Base-by-base conservation (phyloP, 2,113 vertebrate species). In the Setophaga kirtlandii region DNA sequence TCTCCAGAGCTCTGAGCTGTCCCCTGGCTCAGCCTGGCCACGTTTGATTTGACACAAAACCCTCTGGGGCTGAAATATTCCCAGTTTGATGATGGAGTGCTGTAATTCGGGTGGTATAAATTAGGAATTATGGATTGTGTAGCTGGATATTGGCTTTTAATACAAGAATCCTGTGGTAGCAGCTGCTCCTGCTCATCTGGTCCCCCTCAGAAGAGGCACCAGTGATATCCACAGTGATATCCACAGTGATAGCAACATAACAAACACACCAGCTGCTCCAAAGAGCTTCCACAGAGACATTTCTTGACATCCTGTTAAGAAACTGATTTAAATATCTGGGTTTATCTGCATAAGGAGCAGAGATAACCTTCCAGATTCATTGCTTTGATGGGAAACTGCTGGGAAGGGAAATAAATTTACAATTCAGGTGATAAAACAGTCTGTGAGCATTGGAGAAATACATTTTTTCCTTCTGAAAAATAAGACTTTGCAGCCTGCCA, bases 181-280 rank as follows among this genome's bases (percentile, higher is more conserved):
- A 93, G 91, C 93, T 95, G 95, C 81, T 95, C 47, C 63, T 84
- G 15, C 78, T 96, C 91, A 94, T 87, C 91, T 95, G 93, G 81
- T 52, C 9, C 0, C 9, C 67, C 74, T 71, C 20, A 11, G 50
- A 92, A 41, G 62, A 84, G 74, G 53, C 50, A 3, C 22, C 69
- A 50, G 47, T 88, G 89, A 52, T 17, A 50, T 1, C 62, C 83
- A 84, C 82, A 28, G 82, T 75, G 82, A 56, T 41, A 65, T 0
- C 82, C 53, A 76, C 53, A 69, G 82, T 33, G 93, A 81, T 0
- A 87, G 55, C 0, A 1, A n/a, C 28, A 15, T 21, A 87, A 58
- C 93, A 93, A 85, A 89, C 78, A 83, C 78, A 79, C 14, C 91
- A 94, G 89, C 94, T 96, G 87, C 37, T 44, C 33, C 30, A 49